Evolutionary conservation across 2,113 vertebrate species (phyloP), one percentile per base, ranked within the genome.

Genomic region (Odocoileus hemionus): DNA sequence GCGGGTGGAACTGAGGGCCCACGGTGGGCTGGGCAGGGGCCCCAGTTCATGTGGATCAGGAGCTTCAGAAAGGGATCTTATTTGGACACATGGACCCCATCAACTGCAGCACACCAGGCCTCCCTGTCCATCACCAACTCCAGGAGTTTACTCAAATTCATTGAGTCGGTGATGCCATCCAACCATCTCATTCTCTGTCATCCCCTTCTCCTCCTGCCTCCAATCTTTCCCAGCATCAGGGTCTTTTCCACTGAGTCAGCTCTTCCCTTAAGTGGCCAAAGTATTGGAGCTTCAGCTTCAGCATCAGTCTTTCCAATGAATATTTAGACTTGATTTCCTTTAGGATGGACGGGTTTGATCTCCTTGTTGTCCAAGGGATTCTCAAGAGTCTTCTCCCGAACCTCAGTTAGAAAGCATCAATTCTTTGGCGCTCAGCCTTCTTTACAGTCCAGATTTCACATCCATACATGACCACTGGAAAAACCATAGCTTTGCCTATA

Each of bases 11-110:
- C 54, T 0, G 3, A 76, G 64, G 11, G 33, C 33, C 80, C 5
- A 3, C 4, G 5, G 26, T 1, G 7, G 13, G 45, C 17, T 11
- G 13, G 23, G 23, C 1, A 6, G 30, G 39, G 45, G 0, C 14
- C 47, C 55, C 10, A 39, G 16, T 8, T 33, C 55, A 16, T 1
- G 4, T 21, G 57, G 10, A 16, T 67, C 23, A 23, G 10, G 39
- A 50, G 47, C 28, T 89, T 78, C 60, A 11, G 33, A 26, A 54
- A 45, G 13, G 39, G 54, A 1, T 23, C 26, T 60, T 21, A 17
- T 74, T 55, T 55, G 67, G 39, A 64, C 79, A 33, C 15, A 3
- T 57, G 19, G 47, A 70, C 9, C n/a, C 67, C n/a, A 6, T 23
- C 2, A n/a, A 36, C 67, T 1, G n/a, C n/a, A 39, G 67, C 67